These are phyloP conservation scores for Elgaria multicarinata DNA, from an alignment of 2,113 vertebrate species.

Conservation along the genomic window DNA sequence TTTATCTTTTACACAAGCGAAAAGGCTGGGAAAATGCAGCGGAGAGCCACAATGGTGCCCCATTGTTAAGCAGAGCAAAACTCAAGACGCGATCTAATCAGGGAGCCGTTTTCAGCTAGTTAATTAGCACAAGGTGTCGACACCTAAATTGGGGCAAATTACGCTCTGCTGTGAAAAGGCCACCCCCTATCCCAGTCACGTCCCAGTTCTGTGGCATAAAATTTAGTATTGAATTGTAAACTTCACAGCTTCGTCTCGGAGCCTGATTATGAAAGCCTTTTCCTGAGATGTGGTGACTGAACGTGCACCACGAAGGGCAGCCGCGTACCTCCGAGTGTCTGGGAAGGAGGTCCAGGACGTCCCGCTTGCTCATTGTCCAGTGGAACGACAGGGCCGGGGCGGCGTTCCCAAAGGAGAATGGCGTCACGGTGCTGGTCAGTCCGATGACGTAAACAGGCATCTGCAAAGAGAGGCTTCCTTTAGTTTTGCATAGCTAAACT, in stretches of 20 bases:
- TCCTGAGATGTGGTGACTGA: not conserved
- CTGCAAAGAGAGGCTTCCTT: slow-evolving; percentile 53
- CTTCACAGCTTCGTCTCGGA: not conserved
- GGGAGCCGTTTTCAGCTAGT: too few relatives aligned
- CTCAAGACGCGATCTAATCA: too few relatives aligned
- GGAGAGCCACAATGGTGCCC: too few relatives aligned
- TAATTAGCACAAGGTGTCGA: too few relatives aligned
- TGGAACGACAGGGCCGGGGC: slow-evolving; percentile 71
- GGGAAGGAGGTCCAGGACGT: slow-evolving; percentile 72
- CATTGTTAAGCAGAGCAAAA: too few relatives aligned
- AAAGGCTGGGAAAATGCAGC: too few relatives aligned
- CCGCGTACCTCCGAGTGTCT: slow-evolving; percentile 70
- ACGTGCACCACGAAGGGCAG: not conserved
- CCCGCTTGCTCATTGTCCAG: slow-evolving; percentile 77
- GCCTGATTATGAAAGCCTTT: not conserved
- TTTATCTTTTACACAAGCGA: too few relatives aligned
- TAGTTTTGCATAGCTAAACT: too few relatives aligned
- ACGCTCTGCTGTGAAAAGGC: not conserved
- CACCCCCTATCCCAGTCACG: not conserved
- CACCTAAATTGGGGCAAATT: not conserved
- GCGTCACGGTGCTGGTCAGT: slow-evolving; percentile 73
- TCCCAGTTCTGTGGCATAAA: not conserved
- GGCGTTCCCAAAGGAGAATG: slow-evolving; percentile 77
- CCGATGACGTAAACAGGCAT: slow-evolving; percentile 79
- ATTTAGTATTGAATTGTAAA: too few relatives aligned